Evolutionary conservation across 1,140 invertebrate genomes (phyloP), one percentile per base, ranked within the genome.

Genomic region (Drosophila auraria): DNA sequence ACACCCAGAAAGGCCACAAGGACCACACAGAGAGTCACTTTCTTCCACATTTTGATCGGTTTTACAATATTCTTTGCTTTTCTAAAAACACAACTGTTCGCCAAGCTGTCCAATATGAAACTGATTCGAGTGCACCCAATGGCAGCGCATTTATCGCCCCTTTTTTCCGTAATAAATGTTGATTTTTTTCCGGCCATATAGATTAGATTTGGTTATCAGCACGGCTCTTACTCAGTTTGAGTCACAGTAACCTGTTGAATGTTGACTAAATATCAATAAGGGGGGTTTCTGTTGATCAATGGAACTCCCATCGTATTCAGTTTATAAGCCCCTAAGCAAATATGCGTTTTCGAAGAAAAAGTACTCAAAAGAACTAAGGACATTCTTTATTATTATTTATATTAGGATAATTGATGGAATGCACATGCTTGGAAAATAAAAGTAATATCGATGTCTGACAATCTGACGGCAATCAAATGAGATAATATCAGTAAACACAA

Each of bases 1-100:
- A 80, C 23, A 23, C 54, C 59, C 8, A 58, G 57, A 53, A 83
- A 66, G 25, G 71, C 76, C 36, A 80, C 64, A 42, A 87, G 61
- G 42, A 83, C 80, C 30, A 68, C 14, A 47, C 44, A 36, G 45
- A 80, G 54, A 62, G 56, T 71, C 7, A 80, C 38, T 64, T 83
- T 83, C 50, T 45, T 80, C 68, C 64, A 83, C 80, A 87, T 83
- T 27, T 65, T 4, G 20, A 49, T 58, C 0, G 30, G 11, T 6
- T n/a, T 51, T 20, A 20, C 5, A 23, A 27, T 73, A 9, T 30
- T 49, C 9, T 9, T 38, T 45, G 6, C 4, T 42, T n/a, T 7
- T n/a, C n/a, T 59, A 20, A 3, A 17, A 45, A 11, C 15, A n/a
- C 40, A 14, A 53, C 36, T 53, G 42, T 33, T 15, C 27, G 17